Evolutionary conservation across 1,140 invertebrate species (phyloP), one percentile per base, ranked within the genome.

Genomic region (Drosophila tropicalis): DNA sequence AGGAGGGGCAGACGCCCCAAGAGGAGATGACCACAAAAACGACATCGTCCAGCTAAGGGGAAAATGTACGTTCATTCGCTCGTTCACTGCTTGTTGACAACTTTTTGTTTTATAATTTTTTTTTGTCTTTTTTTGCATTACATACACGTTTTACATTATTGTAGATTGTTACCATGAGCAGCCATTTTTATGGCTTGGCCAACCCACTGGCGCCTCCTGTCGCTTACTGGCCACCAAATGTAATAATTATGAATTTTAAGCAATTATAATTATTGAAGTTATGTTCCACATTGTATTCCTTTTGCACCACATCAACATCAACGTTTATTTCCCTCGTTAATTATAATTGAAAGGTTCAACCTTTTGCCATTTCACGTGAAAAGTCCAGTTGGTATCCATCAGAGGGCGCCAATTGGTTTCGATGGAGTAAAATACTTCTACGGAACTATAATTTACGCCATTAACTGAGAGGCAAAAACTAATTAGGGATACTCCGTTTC

Each of bases 181-280:
- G 17, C 19, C 36, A 61, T 61, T 61, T 61, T 41, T 22, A 41
- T 61, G 39, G 15, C 22, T 25, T 40, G 58, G 15, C 58, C 57
- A 22, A 19, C 19, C 19, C 12, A 22, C 7, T 25, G 36, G 7
- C 44, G 36, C 12, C 36, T 13, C 36, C 36, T 39, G 36, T 12
- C 36, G 36, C 3, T 9, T 22, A 10, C 44, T 2, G 7, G 17
- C 44, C 10, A 51, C 17, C 36, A 13, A 39, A 51, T 51, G 17
- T 10, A 51, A 61, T 61, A 39, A 61, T 61, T 61, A 61, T 61
- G 58, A 36, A 61, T 41, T 61, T 61, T 41, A 36, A 61, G 17
- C 58, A 61, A 61, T 61, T 61, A 61, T 61, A 17, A 61, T 61
- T 61, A 61, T 19, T 61, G 17, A 61, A 41, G 58, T 32, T 36